phyloP scores from a whole-genome alignment of 1,140 invertebrate genomes.

The Drosophila ananassae region DNA sequence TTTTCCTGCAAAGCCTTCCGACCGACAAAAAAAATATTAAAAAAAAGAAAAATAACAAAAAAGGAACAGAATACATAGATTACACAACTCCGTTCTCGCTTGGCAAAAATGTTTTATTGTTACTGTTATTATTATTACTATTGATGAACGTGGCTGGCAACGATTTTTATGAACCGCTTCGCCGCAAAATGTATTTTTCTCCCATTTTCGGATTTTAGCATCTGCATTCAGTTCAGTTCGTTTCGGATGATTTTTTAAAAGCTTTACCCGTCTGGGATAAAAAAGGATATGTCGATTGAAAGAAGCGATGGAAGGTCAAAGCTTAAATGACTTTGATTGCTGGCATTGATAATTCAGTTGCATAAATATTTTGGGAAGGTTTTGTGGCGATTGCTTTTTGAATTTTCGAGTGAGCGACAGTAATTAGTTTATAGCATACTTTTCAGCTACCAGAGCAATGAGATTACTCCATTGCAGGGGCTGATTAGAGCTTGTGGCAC shows the following conservation, averaged over 20 bases:
- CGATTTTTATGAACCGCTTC: conserved; percentile 5
- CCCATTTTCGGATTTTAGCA: conserved; percentile 16
- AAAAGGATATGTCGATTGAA: conserved; percentile 13
- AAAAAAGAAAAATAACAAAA: conserved; percentile 15
- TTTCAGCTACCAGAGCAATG: not conserved
- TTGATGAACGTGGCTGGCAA: conserved; percentile 53
- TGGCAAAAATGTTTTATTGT: conserved; percentile 50
- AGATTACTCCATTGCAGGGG: not conserved
- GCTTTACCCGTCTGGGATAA: conserved; percentile 33
- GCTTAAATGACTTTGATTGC: conserved; percentile 48
- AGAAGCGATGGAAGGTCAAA: conserved; percentile 31
- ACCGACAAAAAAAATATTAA: conserved; percentile 37
- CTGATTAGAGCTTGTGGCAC: not conserved
- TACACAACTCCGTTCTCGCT: conserved; percentile 42
- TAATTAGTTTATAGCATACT: conserved; percentile 27
- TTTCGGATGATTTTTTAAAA: conserved; percentile 58
- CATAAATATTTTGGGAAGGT: conserved; percentile 36
- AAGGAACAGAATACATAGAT: conserved; percentile 37
- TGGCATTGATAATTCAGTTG: conserved; percentile 29
- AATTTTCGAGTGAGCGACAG: conserved; percentile 4
- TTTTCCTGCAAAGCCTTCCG: conserved; percentile 36
- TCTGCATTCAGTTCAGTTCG: conserved; percentile 7
- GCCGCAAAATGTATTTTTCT: not conserved
- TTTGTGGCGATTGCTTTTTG: conserved; percentile 37
- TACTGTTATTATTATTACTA: conserved; percentile 67